These are phyloP conservation scores for Rhadinocentrus ornatus DNA, from an alignment of 2,797 vertebrate species.

Conservation along the genomic window DNA sequence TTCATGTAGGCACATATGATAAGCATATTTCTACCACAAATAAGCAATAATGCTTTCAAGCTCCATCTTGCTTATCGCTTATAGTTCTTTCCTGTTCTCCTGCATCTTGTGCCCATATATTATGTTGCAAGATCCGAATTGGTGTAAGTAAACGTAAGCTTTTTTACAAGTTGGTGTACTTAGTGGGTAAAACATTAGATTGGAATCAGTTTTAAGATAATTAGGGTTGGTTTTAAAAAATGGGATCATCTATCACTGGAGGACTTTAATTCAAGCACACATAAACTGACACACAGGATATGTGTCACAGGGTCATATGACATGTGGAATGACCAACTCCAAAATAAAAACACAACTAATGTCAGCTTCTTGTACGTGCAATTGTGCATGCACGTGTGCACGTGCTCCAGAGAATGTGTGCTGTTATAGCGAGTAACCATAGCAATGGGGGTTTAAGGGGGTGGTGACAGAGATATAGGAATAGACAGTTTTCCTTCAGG, in stretches of 20 bases:
- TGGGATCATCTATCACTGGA: too few relatives aligned
- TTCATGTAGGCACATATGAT: neutral
- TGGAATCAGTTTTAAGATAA: too few relatives aligned
- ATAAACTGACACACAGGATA: conserved; percentile 1
- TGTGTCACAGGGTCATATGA: conserved; percentile 37
- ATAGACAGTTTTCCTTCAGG: conserved; percentile 49
- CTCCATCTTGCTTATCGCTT: neutral
- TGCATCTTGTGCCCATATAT: neutral
- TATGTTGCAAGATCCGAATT: neutral
- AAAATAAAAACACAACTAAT: conserved; percentile 27
- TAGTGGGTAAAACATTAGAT: too few relatives aligned
- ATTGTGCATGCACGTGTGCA: conserved; percentile 22
- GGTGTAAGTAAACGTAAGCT: neutral
- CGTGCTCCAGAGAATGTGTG: conserved; percentile 1
- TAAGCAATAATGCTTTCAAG: neutral
- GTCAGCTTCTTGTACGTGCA: neutral
- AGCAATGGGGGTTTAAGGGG: conserved; percentile 45
- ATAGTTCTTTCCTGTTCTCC: neutral
- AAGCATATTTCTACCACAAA: neutral
- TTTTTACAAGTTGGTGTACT: neutral
- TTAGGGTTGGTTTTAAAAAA: too few relatives aligned
- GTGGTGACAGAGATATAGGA: conserved; percentile 35
- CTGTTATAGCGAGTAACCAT: conserved; percentile 56
- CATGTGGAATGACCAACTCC: conserved; percentile 13
- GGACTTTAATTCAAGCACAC: neutral